Evolutionary conservation across 2,888 invertebrate genomes (phyloP).

Genomic region (Hydroisotoma schaefferi): DNA sequence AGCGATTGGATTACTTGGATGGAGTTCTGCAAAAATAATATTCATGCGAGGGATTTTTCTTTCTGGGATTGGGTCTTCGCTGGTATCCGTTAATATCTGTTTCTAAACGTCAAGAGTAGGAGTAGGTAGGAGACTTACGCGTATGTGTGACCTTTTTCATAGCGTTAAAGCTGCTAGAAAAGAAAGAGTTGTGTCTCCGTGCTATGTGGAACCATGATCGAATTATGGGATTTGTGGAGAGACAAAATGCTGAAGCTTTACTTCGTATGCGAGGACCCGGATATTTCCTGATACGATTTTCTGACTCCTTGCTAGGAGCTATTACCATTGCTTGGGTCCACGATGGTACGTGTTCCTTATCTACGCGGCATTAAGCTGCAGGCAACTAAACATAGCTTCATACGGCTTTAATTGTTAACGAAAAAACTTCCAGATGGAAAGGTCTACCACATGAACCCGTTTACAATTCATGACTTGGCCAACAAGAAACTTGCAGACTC

Average conservation of each 20-base stretch:
- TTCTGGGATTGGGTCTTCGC: constrained; percentile 38
- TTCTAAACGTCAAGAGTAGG: no score
- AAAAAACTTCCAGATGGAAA: constrained; percentile 52
- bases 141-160: no score
- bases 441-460: constrained; percentile 84
- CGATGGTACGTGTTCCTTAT: no score
- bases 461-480: constrained; percentile 85
- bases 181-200: constrained; percentile 26
- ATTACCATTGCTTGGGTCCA: constrained; percentile 24
- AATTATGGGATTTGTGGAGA: constrained; percentile 30
- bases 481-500: constrained; percentile 86
- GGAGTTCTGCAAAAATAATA: constrained; percentile 28
- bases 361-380: neutral
- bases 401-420: no score
- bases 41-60: constrained; percentile 21
- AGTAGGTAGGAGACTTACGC: no score
- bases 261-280: constrained; percentile 16
- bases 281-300: constrained; percentile 33
- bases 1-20: constrained; percentile 25
- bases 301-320: constrained; percentile 29
- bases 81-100: no score
- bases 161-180: constrained; percentile 31
- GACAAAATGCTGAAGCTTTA: constrained; percentile 23
- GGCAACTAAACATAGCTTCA: neutral
- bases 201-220: constrained; percentile 28